A percentile compares a stretch with the other conserved stretches of the same genome.
Conservation (phyloP, 2,113 vertebrate genomes). For the Phrynocephalus versicolor region DNA sequence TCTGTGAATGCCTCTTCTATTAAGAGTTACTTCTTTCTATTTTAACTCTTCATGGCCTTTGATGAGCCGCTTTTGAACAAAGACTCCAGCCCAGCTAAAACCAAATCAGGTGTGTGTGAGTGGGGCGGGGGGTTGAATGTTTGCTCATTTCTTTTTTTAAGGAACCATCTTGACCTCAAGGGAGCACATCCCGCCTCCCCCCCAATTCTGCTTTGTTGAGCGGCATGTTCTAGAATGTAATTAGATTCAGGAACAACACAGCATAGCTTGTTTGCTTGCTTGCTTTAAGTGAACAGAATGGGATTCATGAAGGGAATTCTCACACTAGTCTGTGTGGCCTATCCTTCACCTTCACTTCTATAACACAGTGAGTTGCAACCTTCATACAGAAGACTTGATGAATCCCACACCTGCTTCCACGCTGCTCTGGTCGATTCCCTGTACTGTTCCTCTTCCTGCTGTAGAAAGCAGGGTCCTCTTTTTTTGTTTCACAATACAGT, state of each 20-base stretch:
- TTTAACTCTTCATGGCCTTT: conserved; percentile 37
- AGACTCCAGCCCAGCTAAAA: neutral
- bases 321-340: no score
- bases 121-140: neutral
- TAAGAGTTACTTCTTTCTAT: conserved; percentile 16
- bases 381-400: no score
- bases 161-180: conserved; percentile 10
- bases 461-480: neutral
- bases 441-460: neutral
- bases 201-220: conserved; percentile 20
- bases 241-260: accelerated
- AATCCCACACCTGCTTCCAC: neutral
- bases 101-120: neutral
- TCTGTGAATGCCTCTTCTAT: conserved; percentile 18
- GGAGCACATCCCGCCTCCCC: conserved; percentile 20
- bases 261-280: neutral
- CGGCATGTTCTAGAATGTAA: neutral
- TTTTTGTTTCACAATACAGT: neutral
- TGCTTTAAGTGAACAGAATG: neutral
- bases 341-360: no score
- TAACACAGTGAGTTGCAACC: no score
- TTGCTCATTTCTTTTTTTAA: conserved; percentile 9
- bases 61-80: conserved; percentile 7
- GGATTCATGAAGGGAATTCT: conserved; percentile 7
- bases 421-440: neutral